These are phyloP conservation scores for Allacma fusca DNA, from an alignment of 2,888 invertebrate genomes.

Conservation along the genomic window DNA sequence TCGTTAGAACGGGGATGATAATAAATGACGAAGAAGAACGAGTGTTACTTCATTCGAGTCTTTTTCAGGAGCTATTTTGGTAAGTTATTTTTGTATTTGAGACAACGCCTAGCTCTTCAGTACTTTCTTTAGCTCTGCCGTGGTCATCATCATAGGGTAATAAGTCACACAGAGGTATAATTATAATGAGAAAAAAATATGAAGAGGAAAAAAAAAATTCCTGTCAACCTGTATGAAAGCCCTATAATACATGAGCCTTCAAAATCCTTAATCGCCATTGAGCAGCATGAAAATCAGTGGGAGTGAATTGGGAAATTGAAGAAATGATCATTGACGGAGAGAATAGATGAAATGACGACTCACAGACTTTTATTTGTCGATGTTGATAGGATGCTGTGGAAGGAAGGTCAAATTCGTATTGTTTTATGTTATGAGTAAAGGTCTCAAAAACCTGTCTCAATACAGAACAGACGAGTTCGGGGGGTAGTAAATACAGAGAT, in stretches of 20 bases:
- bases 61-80: no score
- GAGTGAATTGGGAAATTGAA: slow-evolving; percentile 13
- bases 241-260: slow-evolving; percentile 1
- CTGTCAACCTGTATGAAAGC: neutral
- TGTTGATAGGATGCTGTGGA: slow-evolving; percentile 24
- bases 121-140: neutral
- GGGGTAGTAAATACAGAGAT: neutral
- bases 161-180: neutral
- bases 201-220: neutral
- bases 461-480: neutral
- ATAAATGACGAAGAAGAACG: neutral
- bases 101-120: neutral
- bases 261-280: neutral
- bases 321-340: slow-evolving; percentile 9
- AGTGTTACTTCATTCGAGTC: neutral
- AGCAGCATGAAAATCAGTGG: slow-evolving; percentile 21
- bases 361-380: slow-evolving; percentile 16
- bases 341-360: slow-evolving; percentile 21
- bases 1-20: neutral
- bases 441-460: neutral
- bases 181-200: neutral
- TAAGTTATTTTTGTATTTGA: neutral
- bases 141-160: neutral
- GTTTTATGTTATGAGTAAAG: slow-evolving; percentile 14
- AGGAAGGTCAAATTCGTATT: slow-evolving; percentile 27